phyloP scores from a whole-genome alignment of 2,888 invertebrate genomes.

The Campaea margaritaria region DNA sequence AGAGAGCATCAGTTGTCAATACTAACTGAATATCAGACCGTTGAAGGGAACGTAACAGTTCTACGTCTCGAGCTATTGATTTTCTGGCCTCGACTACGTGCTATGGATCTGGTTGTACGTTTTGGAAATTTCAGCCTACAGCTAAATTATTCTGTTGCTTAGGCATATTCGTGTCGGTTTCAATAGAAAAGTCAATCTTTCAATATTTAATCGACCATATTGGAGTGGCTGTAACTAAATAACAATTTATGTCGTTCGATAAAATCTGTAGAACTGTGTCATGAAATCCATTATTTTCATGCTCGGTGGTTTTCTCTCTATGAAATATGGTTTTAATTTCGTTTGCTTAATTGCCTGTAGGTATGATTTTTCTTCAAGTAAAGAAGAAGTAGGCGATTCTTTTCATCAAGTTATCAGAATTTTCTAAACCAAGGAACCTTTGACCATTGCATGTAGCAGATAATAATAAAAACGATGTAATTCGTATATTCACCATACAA shows the following conservation, averaged over 20 bases:
- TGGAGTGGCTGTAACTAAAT: constrained; percentile 20
- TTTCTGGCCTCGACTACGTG: constrained; percentile 19
- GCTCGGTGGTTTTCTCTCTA: constrained; percentile 17
- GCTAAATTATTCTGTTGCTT: background rate
- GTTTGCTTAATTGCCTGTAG: constrained; percentile 11
- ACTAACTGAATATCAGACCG: background rate
- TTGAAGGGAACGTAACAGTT: background rate
- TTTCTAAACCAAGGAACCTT: too few relatives aligned
- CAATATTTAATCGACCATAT: constrained; percentile 1
- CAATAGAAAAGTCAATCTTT: constrained; percentile 7
- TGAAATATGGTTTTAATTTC: constrained; percentile 17
- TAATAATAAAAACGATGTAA: too few relatives aligned
- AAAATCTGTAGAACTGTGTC: constrained; percentile 31
- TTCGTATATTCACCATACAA: too few relatives aligned
- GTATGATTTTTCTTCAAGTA: constrained; percentile 4
- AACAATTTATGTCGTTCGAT: constrained; percentile 35
- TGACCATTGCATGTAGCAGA: too few relatives aligned
- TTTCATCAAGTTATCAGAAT: background rate
- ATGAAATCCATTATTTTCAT: constrained; percentile 35
- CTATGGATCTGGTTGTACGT: constrained; percentile 2
- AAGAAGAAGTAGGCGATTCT: background rate
- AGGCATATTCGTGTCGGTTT: background rate
- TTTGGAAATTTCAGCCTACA: background rate
- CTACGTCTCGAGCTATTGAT: constrained; percentile 21
- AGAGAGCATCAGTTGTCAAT: constrained; percentile 5